Evolutionary conservation across 2,888 invertebrate genomes (phyloP).

Genomic region (Conops quadrifasciatus): DNA sequence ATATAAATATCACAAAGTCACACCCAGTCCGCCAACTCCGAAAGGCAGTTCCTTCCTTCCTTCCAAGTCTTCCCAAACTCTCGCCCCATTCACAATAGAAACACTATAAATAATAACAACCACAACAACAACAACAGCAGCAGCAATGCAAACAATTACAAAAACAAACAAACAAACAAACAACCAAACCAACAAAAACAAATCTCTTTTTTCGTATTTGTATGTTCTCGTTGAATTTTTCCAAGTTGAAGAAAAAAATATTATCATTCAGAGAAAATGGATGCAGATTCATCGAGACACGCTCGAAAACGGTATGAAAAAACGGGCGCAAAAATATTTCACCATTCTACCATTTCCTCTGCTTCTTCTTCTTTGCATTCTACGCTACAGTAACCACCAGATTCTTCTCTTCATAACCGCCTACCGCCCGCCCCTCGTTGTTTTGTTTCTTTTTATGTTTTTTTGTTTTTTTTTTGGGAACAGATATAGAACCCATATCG

Average conservation of each 20-base stretch:
- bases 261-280: slow-evolving; percentile 64
- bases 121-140: slow-evolving; percentile 22
- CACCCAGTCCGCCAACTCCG: background rate
- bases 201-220: slow-evolving; percentile 66
- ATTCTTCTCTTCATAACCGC: background rate
- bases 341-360: slow-evolving; percentile 2
- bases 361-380: background rate
- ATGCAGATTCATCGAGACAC: slow-evolving; percentile 62
- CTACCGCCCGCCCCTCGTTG: background rate
- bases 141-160: slow-evolving; percentile 41
- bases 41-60: background rate
- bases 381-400: background rate
- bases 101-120: no score
- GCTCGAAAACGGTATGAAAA: slow-evolving; percentile 49
- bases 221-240: slow-evolving; percentile 65
- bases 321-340: slow-evolving; percentile 40
- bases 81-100: no score
- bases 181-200: slow-evolving; percentile 53
- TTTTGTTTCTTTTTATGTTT: background rate
- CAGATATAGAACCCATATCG: no score
- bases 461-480: background rate
- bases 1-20: background rate
- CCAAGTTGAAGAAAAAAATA: slow-evolving; percentile 46
- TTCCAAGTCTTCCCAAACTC: no score
- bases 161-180: slow-evolving; percentile 49